Percentiles rank a stretch among this genome's conserved stretches.
Conservation (phyloP, 2,797 vertebrate species). For the Gallinago stenura region DNA sequence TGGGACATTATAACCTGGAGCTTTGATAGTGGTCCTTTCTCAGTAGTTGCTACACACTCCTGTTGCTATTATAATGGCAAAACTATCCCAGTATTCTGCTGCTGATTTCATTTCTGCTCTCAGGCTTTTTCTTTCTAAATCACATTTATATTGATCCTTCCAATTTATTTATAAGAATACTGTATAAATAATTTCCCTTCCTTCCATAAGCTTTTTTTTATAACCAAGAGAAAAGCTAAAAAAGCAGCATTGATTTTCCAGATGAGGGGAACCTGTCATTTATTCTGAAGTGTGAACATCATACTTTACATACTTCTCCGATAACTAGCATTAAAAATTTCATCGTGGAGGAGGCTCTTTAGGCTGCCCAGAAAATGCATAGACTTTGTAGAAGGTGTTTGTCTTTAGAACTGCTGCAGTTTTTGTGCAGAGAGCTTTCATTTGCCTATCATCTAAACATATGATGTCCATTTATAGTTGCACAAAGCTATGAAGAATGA, state of each 20-base stretch:
- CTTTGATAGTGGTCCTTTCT: neutral
- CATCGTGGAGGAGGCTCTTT: neutral
- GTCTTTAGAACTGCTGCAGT: neutral
- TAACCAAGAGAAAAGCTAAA: neutral
- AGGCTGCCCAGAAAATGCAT: neutral
- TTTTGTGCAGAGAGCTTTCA: neutral
- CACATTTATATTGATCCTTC: conserved; percentile 3
- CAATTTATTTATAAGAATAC: neutral
- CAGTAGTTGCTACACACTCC: rapidly evolving
- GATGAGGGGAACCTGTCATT: neutral
- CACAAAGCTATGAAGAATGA: conserved; percentile 16
- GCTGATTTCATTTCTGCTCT: neutral
- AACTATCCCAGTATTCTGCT: neutral
- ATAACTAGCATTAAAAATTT: neutral
- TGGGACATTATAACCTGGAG: neutral
- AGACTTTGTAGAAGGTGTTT: neutral
- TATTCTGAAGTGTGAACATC: neutral
- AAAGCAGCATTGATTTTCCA: neutral
- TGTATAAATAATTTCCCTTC: conserved; percentile 33
- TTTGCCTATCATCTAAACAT: neutral
- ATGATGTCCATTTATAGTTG: neutral
- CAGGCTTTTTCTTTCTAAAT: neutral
- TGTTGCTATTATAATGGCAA: neutral
- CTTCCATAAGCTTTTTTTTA: neutral
- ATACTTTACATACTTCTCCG: neutral